Evolutionary conservation across 1,140 invertebrate genomes (phyloP).

Genomic region (Caenorhabditis inopinata): DNA sequence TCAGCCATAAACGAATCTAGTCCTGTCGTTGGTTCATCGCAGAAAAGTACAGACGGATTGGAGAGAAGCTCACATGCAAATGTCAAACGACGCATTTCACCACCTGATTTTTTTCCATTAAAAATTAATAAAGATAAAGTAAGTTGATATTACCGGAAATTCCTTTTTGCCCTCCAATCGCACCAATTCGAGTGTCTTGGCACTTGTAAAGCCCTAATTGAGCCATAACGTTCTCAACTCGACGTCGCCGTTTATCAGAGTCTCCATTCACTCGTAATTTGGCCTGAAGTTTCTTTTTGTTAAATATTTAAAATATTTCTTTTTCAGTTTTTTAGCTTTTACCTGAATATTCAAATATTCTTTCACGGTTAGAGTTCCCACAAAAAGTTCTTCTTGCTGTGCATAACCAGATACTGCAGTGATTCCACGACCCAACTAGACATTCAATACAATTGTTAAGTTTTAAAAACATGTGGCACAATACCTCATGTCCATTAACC

Average conservation of each 20-base stretch:
- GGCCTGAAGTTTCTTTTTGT: background rate
- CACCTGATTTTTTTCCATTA: too few relatives aligned
- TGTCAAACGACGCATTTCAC: constrained; percentile 69
- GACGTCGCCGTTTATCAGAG: constrained; percentile 7
- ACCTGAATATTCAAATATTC: constrained; percentile 71
- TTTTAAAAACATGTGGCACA: background rate
- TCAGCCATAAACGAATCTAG: constrained; percentile 80
- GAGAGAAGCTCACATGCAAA: constrained; percentile 72
- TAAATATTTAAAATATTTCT: background rate
- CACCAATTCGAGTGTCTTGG: constrained; percentile 61
- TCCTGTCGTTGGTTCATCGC: constrained; percentile 81
- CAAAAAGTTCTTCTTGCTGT: constrained; percentile 72
- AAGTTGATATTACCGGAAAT: constrained; percentile 51
- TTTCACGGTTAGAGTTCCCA: constrained; percentile 70
- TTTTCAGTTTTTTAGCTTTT: background rate
- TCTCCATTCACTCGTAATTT: constrained; percentile 11
- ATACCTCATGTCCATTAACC: constrained; percentile 58
- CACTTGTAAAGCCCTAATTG: constrained; percentile 66
- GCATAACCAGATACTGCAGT: constrained; percentile 70
- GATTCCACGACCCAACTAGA: constrained; percentile 60
- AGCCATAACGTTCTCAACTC: constrained; percentile 49
- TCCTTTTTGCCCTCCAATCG: constrained; percentile 55
- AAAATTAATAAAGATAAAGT: constrained; percentile 32
- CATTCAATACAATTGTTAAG: background rate
- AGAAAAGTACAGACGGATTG: constrained; percentile 78